Evolutionary conservation across 2,113 vertebrate species (phyloP).

Genomic region (Mus musculus): DNA sequence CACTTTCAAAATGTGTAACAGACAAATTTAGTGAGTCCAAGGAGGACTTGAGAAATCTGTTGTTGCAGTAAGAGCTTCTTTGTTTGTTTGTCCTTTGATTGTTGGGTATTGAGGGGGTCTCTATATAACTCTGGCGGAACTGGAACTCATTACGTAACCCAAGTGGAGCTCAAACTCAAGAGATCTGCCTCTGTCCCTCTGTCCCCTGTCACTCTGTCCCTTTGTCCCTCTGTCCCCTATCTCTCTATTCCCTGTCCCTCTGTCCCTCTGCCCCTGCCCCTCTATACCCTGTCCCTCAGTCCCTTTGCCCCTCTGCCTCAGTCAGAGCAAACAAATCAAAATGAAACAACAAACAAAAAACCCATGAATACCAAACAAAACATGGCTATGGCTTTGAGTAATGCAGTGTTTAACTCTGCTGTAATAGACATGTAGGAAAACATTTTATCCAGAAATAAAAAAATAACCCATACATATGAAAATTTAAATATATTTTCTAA

Average conservation of each 20-base stretch:
- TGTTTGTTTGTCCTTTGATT: not conserved
- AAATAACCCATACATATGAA: not conserved
- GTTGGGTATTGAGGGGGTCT: too few relatives aligned
- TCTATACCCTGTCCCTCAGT: not conserved
- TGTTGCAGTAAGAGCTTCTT: not conserved
- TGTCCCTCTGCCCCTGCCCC: not conserved
- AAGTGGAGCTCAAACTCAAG: not conserved
- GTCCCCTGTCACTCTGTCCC: not conserved
- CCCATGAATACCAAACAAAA: not conserved
- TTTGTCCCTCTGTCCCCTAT: too few relatives aligned
- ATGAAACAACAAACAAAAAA: not conserved
- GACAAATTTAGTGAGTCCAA: not conserved
- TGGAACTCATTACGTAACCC: not conserved
- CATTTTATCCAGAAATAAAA: not conserved
- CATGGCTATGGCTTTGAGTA: not conserved
- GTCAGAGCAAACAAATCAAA: not conserved
- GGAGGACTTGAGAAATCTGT: not conserved
- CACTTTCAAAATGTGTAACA: not conserved
- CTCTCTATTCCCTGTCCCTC: not conserved
- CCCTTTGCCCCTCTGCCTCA: not conserved
- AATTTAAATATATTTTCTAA: constrained; percentile 14
- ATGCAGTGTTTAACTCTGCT: not conserved
- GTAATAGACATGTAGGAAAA: not conserved
- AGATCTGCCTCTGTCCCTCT: not conserved
- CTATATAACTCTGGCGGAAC: not conserved